A percentile compares a stretch with the other conserved stretches of the same genome.
These are phyloP conservation scores for Ptiloglossa arizonensis DNA, from an alignment of 1,140 invertebrate genomes.

Conservation along the genomic window DNA sequence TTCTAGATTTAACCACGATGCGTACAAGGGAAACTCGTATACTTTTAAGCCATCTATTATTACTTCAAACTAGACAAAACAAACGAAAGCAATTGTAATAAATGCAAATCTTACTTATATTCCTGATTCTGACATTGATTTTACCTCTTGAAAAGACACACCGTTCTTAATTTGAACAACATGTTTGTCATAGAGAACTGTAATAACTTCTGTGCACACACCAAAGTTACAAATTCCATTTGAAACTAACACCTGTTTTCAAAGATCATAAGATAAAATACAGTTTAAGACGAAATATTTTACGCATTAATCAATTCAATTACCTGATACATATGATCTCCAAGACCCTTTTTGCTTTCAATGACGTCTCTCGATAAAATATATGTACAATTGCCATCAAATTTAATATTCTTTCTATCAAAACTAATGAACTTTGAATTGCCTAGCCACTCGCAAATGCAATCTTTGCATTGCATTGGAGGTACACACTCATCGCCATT, in stretches of 20 bases:
- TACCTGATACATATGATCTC: conserved; percentile 86
- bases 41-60: conserved; percentile 75
- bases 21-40: conserved; percentile 70
- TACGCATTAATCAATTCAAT: neutral
- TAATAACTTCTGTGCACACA: conserved; percentile 85
- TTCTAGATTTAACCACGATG: conserved; percentile 77
- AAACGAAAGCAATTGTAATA: neutral
- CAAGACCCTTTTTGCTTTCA: conserved; percentile 55
- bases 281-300: neutral
- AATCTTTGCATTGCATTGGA: conserved; percentile 88
- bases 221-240: conserved; percentile 84
- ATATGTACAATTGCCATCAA: conserved; percentile 91
- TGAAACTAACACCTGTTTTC: conserved; percentile 83
- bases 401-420: conserved; percentile 87
- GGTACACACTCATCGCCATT: conserved; percentile 87
- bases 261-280: neutral
- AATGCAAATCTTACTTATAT: neutral
- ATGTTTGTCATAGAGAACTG: conserved; percentile 86
- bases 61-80: conserved; percentile 51
- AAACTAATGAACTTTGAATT: conserved; percentile 88
- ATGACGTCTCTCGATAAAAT: conserved; percentile 86
- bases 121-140: neutral
- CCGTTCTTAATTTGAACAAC: conserved; percentile 83
- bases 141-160: conserved; percentile 1
- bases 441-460: conserved; percentile 88